Base-by-base conservation (phyloP, 1,140 invertebrate species). In the Telenomus remus region DNA sequence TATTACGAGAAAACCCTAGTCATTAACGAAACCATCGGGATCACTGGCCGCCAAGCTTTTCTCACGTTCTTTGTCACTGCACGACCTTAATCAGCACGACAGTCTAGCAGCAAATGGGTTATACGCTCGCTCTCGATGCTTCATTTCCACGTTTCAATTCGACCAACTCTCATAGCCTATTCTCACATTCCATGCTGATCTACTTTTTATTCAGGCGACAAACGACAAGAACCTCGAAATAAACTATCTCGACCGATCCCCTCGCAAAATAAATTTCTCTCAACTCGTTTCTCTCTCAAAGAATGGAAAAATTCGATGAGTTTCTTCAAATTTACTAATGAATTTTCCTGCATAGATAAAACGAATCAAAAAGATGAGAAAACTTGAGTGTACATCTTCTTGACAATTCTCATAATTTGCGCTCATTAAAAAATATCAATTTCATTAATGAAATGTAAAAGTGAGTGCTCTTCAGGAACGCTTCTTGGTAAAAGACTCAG, bases 81-180 rank as follows among this genome's bases (percentile, higher is more conserved):
- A 57, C 59, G 66, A 63, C 59, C 74, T 77, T 79, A 79, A 79
- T 79, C 74, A 78, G 77, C 59, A 64, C 68, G 77, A 76, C 78
- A 79, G 74, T 79, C 75, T 78, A 77, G 77, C 77, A 80, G 79
- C 71, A 43, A 70, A 66, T 70, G 60, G 50, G 51, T 35, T 47
- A n/a, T n/a, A 61, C 63, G 57, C 12, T 50, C 48, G 68, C 61
- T 42, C 65, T 63, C 63, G 57, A 44, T 56, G 72, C 54, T 80
- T 75, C 76, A 77, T 80, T 80, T 80, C 74, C 76, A 80, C 76
- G 66, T 80, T 80, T 79, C 51, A 63, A 70, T 68, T 76, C 39
- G 64, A 16, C 37, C 49, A 15, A 9, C 14, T 7, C 12, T 7
- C n/a, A 44, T 39, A 4, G 56, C 27, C 42, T 47, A 14, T 53